Conservation (phyloP, 2,797 vertebrate genomes). For the Onychomys arenicola region DNA sequence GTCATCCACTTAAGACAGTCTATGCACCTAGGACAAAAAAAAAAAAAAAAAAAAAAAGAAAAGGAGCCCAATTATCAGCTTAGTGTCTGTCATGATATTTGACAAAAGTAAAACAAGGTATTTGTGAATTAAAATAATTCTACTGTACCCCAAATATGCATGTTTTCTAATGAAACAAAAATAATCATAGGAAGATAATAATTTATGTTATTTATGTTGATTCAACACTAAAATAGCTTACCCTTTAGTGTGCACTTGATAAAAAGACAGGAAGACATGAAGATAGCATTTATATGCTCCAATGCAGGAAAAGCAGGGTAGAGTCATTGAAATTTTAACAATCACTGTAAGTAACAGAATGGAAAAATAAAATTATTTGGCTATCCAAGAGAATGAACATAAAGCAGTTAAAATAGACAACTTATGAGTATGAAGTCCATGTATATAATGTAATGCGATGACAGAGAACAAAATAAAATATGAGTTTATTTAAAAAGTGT, state of each 20-base stretch:
- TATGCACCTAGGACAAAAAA: neutral
- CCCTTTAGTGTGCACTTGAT: neutral
- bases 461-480: neutral
- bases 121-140: slow-evolving; percentile 1
- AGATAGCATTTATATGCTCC: neutral
- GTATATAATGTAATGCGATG: neutral
- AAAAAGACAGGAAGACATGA: neutral
- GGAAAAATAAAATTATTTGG: slow-evolving; percentile 26
- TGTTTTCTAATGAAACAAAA: neutral
- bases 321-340: neutral
- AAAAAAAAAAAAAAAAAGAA: neutral
- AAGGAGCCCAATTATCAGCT: neutral
- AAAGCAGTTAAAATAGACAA: neutral
- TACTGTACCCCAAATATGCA: neutral
- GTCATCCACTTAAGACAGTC: neutral
- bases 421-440: neutral
- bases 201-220: neutral
- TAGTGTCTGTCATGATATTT: neutral
- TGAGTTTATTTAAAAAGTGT: neutral
- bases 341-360: neutral
- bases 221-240: neutral
- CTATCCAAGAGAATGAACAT: neutral
- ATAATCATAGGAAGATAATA: neutral
- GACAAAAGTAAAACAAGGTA: neutral
- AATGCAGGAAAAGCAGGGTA: neutral